Evolutionary conservation across 2,888 invertebrate species (phyloP), one percentile per base, ranked within the genome.

Genomic region (Dolomedes plantarius): DNA sequence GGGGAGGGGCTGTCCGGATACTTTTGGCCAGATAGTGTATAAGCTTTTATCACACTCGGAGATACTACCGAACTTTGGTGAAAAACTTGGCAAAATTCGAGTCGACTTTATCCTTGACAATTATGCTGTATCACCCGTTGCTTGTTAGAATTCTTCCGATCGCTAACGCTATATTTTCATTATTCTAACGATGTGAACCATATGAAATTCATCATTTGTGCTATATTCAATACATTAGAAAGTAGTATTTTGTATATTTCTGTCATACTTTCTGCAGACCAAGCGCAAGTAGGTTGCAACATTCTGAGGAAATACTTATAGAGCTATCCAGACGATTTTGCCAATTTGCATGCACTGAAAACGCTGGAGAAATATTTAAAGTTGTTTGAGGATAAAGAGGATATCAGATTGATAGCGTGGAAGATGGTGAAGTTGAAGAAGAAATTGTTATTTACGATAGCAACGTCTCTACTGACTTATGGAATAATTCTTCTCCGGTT

Each of bases 351-450:
- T 27, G 31, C 80, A 11, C 82, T 81, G 75, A 75, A 75, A 36
- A 62, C 56, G 23, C 41, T 75, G 0, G 75, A 82, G 62, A 82
- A 75, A 36, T 82, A 65, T 36, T 75, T 74, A 9, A 74, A 82
- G 6, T 74, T 82, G 3, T 82, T 82, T 39, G 81, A 82, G 46
- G 81, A 82, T 31, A 82, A 82, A 31, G 81, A 74, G 41, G 81
- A 82, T 36, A 74, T 82, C 3, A 82, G 75, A 41, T 23, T 82
- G 39, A 75, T 81, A 2, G 81, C 75, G 9, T 82, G 81, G 81
- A 75, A 82, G 41, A 75, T 82, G 81, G 68, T 82, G 39, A 68
- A 81, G 5, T 23, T 82, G n/a, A 82, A 82, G 56, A 82, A 82
- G 41, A 82, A 82, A 32, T 50, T 82, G 19, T n/a, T 82, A 3